A percentile compares a stretch with the other conserved stretches of the same genome.
Conservation (phyloP, 2,113 vertebrate genomes). For the Mesocricetus auratus region DNA sequence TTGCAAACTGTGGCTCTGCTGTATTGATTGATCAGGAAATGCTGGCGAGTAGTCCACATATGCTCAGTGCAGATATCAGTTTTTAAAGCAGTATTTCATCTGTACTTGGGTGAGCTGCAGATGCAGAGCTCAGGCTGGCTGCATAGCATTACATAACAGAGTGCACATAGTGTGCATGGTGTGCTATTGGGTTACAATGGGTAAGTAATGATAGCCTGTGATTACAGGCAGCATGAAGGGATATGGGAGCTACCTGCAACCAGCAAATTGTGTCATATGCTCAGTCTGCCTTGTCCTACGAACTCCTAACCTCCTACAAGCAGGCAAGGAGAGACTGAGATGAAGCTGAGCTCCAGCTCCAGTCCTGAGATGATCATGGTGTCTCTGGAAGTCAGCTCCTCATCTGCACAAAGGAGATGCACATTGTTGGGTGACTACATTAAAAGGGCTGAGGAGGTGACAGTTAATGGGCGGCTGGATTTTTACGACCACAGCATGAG, state of each 20-base stretch:
- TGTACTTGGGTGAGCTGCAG: no score
- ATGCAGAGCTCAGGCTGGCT: no score
- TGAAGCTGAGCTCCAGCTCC: no score
- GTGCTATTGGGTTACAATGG: neutral
- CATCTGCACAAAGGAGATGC: neutral
- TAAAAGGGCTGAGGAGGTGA: neutral
- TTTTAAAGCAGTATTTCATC: neutral
- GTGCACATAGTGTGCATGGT: neutral
- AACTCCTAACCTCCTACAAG: neutral
- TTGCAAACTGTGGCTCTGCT: neutral
- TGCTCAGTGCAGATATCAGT: neutral
- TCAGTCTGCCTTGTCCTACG: neutral
- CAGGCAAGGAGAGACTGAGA: neutral
- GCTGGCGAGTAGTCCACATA: neutral
- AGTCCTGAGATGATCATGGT: neutral
- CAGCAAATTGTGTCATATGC: neutral
- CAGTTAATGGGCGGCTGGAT: neutral
- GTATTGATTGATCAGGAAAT: neutral
- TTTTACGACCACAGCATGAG: neutral
- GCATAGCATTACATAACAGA: neutral
- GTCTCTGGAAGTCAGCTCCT: neutral
- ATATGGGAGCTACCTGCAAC: neutral
- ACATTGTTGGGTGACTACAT: neutral
- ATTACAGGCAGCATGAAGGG: neutral
- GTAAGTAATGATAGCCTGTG: neutral